Evolutionary conservation across 2,113 vertebrate genomes (phyloP), one percentile per base, ranked within the genome.

Genomic region (Labeo rohita): DNA sequence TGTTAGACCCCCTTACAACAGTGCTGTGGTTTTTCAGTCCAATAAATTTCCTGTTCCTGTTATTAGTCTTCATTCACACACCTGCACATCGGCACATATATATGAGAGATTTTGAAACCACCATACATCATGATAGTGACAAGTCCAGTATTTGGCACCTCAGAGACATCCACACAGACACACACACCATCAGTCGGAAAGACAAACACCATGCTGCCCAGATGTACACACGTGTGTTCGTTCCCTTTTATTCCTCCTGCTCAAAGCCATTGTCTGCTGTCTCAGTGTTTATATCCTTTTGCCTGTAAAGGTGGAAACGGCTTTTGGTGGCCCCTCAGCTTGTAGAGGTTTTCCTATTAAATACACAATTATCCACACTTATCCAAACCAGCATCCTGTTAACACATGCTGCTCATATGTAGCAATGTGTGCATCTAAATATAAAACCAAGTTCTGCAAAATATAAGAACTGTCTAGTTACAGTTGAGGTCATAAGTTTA

Each of bases 291-390:
- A 88, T 90, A 88, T 90, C 89, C 85, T 80, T 78, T 63, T 85
- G 47, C 65, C 90, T 90, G 52, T 91, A 92, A 92, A 93, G 89
- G 81, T 87, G 93, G 88, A 92, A 91, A 92, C 91, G 88, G 88
- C 88, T 90, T 88, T 91, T 89, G 90, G 83, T 84, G 84, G 72
- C 80, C 6, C 9, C 87, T 86, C 34, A 56, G 59, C 43, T 70
- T 83, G 15, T 36, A 56, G 74, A 73, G 2, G 77, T 23, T 83
- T 87, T 91, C 87, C 89, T 21, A 61, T 80, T 66, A 75, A 85
- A 83, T 73, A 87, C 84, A 87, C 82, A 86, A 75, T 88, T 86
- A 86, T 80, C 87, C 87, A 81, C 66, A 28, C 28, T 28, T 28
- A 28, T 28, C 28, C 28, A 28, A 28, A 28, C 28, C 36, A 56